Percentiles rank a stretch among this genome's conserved stretches.
These are phyloP conservation scores for Rhorus exstirpatorius DNA, from an alignment of 2,888 invertebrate species.

Conservation along the genomic window DNA sequence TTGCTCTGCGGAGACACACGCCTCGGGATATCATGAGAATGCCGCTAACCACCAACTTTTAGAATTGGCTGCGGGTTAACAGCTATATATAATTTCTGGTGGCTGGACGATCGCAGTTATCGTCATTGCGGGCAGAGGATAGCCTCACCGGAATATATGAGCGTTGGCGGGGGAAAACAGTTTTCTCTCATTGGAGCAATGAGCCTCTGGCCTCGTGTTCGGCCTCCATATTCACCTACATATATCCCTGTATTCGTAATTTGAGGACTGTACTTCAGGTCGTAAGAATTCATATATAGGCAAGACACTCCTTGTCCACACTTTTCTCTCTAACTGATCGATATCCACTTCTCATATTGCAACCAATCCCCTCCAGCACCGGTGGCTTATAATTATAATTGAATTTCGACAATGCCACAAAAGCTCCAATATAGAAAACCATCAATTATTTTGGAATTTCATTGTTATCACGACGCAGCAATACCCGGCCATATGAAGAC, in stretches of 20 bases:
- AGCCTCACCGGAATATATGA: constrained; percentile 42
- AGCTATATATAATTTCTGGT: constrained; percentile 42
- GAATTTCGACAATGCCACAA: background rate
- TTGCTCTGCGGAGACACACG: constrained; percentile 68
- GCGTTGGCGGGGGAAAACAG: constrained; percentile 42
- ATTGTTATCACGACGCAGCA: no score
- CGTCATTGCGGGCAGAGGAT: constrained; percentile 9
- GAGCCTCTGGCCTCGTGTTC: constrained; percentile 21
- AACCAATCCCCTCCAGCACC: background rate
- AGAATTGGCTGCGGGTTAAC: constrained; percentile 66
- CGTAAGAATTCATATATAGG: background rate
- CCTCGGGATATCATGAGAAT: constrained; percentile 45
- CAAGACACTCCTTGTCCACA: background rate
- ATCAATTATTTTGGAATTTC: no score
- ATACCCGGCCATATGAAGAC: no score
- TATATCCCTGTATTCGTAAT: background rate
- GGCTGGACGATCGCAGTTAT: constrained; percentile 42
- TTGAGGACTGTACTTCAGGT: background rate
- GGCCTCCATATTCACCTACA: background rate
- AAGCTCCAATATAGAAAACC: background rate
- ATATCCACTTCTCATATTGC: background rate
- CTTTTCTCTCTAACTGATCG: background rate
- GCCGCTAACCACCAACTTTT: constrained; percentile 65
- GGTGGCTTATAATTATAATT: background rate
- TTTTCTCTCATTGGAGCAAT: constrained; percentile 59